Conservation (phyloP, 2,797 vertebrate species). For the Xiphophorus birchmanni region DNA sequence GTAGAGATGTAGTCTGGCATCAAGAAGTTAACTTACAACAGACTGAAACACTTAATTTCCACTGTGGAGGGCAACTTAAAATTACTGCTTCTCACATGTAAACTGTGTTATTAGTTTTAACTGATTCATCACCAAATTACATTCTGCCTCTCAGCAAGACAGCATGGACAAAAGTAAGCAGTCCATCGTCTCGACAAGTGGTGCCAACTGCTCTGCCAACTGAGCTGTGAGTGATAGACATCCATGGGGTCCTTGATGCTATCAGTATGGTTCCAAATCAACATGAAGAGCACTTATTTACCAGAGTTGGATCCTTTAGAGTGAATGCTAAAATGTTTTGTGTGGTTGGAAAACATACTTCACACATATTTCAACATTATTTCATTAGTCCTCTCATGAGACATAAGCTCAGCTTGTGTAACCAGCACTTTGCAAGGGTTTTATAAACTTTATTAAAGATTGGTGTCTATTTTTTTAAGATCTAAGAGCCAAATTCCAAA, state of each 20-base stretch:
- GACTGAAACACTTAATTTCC: not conserved
- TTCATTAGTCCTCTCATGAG: not conserved
- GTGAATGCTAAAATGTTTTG: slow-evolving; percentile 1
- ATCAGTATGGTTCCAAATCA: not conserved
- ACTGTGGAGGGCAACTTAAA: not conserved
- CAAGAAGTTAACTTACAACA: not conserved
- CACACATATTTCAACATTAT: not conserved
- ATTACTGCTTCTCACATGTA: not conserved
- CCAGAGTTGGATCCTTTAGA: not conserved
- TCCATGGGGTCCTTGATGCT: not conserved
- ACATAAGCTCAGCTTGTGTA: not conserved
- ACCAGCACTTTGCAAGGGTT: not conserved
- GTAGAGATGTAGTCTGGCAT: not conserved
- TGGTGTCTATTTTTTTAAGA: not conserved
- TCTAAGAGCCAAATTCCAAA: not conserved
- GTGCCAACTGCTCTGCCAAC: slow-evolving; percentile 16
- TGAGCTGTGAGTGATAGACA: not conserved
- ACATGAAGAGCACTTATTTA: slow-evolving; percentile 4
- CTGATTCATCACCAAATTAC: slow-evolving; percentile 9
- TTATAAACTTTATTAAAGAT: not conserved
- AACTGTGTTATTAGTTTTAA: not conserved
- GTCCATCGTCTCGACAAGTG: not conserved
- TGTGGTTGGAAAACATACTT: not conserved
- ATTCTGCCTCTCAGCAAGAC: slow-evolving; percentile 3
- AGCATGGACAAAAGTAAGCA: slow-evolving; percentile 2